Evolutionary conservation across 2,888 invertebrate genomes (phyloP).

Genomic region (Amphipoea oculea): DNA sequence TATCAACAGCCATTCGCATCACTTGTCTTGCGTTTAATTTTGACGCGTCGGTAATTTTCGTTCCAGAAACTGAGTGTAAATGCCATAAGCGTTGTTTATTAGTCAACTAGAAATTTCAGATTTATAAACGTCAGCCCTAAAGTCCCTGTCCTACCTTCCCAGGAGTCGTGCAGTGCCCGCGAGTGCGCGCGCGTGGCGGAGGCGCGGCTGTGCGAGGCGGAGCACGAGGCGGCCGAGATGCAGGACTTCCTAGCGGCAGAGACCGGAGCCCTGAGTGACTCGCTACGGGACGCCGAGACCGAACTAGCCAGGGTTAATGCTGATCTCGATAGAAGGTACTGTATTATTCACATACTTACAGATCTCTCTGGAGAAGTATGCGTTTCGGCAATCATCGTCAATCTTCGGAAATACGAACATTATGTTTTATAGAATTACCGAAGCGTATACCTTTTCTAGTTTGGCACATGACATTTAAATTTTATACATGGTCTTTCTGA

Average conservation of each 20-base stretch:
- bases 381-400: background rate
- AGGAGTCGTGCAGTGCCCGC: constrained; percentile 93
- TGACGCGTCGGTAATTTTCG: background rate
- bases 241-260: constrained; percentile 97
- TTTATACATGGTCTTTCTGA: background rate
- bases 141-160: background rate
- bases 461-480: background rate
- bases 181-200: constrained; percentile 92
- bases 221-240: constrained; percentile 95
- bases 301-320: constrained; percentile 88
- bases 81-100: too few relatives aligned
- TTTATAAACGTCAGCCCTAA: background rate
- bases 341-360: background rate
- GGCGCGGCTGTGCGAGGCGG: constrained; percentile 94
- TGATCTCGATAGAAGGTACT: constrained; percentile 84
- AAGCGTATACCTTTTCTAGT: background rate
- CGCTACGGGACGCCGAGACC: constrained; percentile 94
- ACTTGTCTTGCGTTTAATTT: background rate
- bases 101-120: background rate
- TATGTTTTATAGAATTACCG: background rate
- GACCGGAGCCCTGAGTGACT: constrained; percentile 94
- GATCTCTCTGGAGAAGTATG: background rate
- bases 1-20: background rate
- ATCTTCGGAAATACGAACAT: background rate
- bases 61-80: background rate